Percentiles rank a stretch among this genome's conserved stretches.
phyloP scores from a whole-genome alignment of 2,797 vertebrate species.

The Sternarchorhynchus goeldii region DNA sequence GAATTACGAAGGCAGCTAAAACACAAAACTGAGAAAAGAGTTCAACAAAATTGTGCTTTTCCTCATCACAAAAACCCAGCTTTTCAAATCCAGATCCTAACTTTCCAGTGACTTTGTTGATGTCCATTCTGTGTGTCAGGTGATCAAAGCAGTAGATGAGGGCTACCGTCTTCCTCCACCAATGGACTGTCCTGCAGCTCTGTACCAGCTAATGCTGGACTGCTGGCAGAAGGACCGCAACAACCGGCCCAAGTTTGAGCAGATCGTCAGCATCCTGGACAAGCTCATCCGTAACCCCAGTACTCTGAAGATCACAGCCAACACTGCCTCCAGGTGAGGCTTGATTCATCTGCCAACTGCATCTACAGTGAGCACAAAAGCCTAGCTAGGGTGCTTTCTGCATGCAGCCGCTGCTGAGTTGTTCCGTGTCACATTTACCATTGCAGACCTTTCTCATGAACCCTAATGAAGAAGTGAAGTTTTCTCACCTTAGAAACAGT shows the following conservation, averaged over 20 bases:
- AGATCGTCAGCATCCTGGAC: slow-evolving; percentile 98
- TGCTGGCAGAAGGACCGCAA: slow-evolving; percentile 99
- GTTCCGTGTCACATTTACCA: slow-evolving; percentile 26
- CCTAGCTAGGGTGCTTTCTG: not conserved
- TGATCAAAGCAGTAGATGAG: slow-evolving; percentile 98
- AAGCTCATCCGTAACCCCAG: slow-evolving; percentile 97
- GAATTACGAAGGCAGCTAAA: slow-evolving; percentile 3
- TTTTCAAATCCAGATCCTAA: slow-evolving; percentile 3
- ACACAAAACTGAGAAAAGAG: slow-evolving; percentile 40
- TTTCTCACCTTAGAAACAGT: slow-evolving; percentile 32
- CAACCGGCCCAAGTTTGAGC: slow-evolving; percentile 97
- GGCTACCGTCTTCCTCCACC: slow-evolving; percentile 96
- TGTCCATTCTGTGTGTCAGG: slow-evolving; percentile 70
- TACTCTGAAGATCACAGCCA: slow-evolving; percentile 95
- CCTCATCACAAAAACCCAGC: slow-evolving; percentile 16
- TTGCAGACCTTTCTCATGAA: slow-evolving; percentile 35
- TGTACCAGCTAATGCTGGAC: slow-evolving; percentile 98
- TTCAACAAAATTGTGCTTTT: slow-evolving; percentile 10
- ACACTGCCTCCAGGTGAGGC: slow-evolving; percentile 89
- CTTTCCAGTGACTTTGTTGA: not conserved
- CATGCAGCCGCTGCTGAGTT: slow-evolving; percentile 26
- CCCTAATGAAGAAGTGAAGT: slow-evolving; percentile 48
- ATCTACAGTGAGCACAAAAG: not conserved
- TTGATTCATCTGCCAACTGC: not conserved
- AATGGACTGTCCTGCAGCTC: slow-evolving; percentile 97